Percentiles rank a stretch among this genome's conserved stretches.
Conservation (phyloP, 1,140 invertebrate genomes). For the Tenebrio molitor region DNA sequence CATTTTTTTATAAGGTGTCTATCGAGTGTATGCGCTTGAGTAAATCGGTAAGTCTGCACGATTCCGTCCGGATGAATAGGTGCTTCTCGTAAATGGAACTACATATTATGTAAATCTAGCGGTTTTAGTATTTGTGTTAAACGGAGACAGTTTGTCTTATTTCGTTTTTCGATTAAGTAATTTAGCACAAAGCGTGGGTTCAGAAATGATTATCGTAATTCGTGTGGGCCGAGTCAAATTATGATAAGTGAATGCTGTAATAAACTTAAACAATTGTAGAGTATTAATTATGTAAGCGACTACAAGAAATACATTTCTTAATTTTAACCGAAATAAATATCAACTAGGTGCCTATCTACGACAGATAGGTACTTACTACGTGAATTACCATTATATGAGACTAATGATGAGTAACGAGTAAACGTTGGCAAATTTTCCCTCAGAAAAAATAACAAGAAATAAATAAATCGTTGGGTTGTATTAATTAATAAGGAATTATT, state of each 20-base stretch:
- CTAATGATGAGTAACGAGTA: too few relatives aligned
- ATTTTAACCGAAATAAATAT: too few relatives aligned
- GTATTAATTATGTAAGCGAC: not conserved
- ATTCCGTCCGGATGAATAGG: too few relatives aligned
- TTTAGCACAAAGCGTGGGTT: slow-evolving; percentile 6
- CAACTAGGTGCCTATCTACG: too few relatives aligned
- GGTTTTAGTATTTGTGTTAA: not conserved
- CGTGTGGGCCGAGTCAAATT: not conserved
- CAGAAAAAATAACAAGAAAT: too few relatives aligned
- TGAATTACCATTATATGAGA: too few relatives aligned
- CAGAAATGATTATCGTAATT: not conserved
- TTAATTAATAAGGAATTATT: too few relatives aligned
- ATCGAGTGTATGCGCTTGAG: not conserved
- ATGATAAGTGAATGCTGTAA: not conserved
- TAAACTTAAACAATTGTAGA: not conserved
- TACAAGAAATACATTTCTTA: not conserved
- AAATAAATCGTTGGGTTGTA: too few relatives aligned
- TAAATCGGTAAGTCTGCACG: not conserved
- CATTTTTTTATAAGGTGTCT: slow-evolving; percentile 21
- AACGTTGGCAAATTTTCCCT: too few relatives aligned
- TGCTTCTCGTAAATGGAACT: too few relatives aligned
- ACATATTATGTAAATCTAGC: not conserved
- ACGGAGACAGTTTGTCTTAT: not conserved
- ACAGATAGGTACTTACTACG: too few relatives aligned
- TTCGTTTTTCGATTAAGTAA: not conserved